These are phyloP conservation scores for Procavia capensis DNA, from an alignment of 2,113 vertebrate genomes.

Conservation along the genomic window DNA sequence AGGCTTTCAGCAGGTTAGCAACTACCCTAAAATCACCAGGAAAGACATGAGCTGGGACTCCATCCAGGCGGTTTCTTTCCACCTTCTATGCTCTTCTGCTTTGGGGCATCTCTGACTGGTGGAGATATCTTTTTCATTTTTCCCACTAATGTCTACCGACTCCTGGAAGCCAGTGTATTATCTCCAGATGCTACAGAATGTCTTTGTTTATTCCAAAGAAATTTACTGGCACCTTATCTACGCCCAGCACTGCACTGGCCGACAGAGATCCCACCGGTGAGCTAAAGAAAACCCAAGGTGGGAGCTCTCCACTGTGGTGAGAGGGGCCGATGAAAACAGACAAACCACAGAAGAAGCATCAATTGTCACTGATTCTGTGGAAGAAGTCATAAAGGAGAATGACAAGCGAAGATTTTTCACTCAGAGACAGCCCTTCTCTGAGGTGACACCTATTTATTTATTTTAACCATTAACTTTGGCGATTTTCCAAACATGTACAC, in stretches of 20 bases:
- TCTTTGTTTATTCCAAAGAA: no score
- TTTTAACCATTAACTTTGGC: not conserved
- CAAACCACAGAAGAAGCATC: accelerated
- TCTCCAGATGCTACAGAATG: accelerated
- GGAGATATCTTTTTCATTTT: not conserved
- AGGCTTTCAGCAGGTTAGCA: not conserved
- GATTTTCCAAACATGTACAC: not conserved
- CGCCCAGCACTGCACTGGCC: accelerated
- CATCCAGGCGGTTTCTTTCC: not conserved
- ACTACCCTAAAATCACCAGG: no score
- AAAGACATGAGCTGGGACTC: no score
- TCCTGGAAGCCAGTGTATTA: not conserved
- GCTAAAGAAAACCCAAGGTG: accelerated
- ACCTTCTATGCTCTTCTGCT: accelerated
- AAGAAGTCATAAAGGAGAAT: not conserved
- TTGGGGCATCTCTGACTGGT: accelerated
- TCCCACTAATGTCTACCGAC: not conserved
- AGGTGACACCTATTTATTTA: not conserved
- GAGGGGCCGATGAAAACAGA: accelerated
- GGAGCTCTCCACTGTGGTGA: accelerated
- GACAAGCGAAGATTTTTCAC: not conserved
- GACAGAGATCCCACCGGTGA: accelerated
- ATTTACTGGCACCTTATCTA: not conserved
- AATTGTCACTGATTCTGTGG: accelerated
- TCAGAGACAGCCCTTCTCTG: not conserved